Evolutionary conservation across 2,113 vertebrate species (phyloP).

Genomic region (Patagioenas fasciata): DNA sequence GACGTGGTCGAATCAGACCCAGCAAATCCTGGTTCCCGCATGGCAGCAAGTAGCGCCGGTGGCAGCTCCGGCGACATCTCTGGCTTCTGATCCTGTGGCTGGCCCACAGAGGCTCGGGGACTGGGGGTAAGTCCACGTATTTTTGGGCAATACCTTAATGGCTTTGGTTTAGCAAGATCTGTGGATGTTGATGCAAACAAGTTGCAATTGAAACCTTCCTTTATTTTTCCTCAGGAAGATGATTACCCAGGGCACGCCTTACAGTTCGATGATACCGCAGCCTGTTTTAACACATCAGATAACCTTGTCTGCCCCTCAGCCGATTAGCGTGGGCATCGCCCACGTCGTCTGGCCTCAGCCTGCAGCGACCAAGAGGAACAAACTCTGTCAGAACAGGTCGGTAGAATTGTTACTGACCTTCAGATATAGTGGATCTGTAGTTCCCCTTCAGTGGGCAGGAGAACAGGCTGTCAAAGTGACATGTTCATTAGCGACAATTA

Average conservation of each 20-base stretch:
- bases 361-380: constrained; percentile 89
- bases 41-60: constrained; percentile 92
- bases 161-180: not conserved
- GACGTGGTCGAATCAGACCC: constrained; percentile 90
- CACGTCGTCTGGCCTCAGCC: constrained; percentile 97
- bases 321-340: constrained; percentile 96
- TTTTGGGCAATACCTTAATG: not conserved
- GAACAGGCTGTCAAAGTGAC: not conserved
- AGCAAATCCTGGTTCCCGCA: constrained; percentile 92
- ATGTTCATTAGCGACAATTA: constrained; percentile 1
- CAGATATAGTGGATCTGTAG: not conserved
- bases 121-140: constrained; percentile 85
- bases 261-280: constrained; percentile 91
- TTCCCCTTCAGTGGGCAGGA: not conserved
- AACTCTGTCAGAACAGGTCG: constrained; percentile 91
- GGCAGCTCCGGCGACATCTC: constrained; percentile 82
- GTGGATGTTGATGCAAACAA: not conserved
- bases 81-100: constrained; percentile 89
- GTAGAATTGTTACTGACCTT: constrained; percentile 17
- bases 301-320: constrained; percentile 93
- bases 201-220: not conserved
- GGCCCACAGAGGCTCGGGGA: constrained; percentile 93
- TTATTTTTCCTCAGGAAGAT: constrained; percentile 85
- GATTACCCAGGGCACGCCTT: constrained; percentile 92
- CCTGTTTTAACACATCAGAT: constrained; percentile 96